Conservation (phyloP, 2,113 vertebrate genomes). For the Campylomormyrus tamandua region DNA sequence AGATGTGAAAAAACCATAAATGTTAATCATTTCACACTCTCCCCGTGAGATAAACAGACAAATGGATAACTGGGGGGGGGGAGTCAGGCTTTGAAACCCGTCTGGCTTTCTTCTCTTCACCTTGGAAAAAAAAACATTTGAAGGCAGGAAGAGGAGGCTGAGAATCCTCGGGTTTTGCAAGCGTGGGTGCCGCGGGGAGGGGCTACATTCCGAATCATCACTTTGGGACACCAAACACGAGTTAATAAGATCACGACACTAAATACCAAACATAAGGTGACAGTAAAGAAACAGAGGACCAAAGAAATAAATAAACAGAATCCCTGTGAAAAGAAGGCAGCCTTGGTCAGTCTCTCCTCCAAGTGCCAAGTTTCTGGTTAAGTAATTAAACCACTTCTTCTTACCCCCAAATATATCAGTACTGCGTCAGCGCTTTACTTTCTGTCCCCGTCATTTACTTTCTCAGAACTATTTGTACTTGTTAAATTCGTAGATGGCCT, state of each 20-base stretch:
- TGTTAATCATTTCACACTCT: slow-evolving; percentile 12
- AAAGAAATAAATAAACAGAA: not conserved
- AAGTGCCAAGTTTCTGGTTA: not conserved
- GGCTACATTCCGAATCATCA: too few relatives aligned
- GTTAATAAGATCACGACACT: not conserved
- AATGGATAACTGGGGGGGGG: not conserved
- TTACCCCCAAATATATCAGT: not conserved
- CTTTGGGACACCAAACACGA: not conserved
- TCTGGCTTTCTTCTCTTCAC: not conserved
- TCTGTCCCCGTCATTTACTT: not conserved
- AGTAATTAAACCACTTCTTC: not conserved
- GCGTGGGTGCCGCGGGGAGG: not conserved
- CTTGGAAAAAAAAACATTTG: not conserved
- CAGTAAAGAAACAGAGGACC: not conserved
- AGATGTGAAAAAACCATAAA: slow-evolving; percentile 8
- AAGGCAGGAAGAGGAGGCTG: not conserved
- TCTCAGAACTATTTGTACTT: not conserved
- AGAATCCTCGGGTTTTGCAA: not conserved
- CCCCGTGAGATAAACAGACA: slow-evolving; percentile 10
- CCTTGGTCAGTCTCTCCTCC: not conserved
- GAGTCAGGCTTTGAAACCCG: not conserved
- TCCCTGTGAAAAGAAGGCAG: too few relatives aligned
- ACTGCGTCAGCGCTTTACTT: not conserved
- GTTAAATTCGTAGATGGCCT: not conserved
- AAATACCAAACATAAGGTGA: not conserved